phyloP scores from a whole-genome alignment of 2,797 vertebrate species.

The Spinus pinus region DNA sequence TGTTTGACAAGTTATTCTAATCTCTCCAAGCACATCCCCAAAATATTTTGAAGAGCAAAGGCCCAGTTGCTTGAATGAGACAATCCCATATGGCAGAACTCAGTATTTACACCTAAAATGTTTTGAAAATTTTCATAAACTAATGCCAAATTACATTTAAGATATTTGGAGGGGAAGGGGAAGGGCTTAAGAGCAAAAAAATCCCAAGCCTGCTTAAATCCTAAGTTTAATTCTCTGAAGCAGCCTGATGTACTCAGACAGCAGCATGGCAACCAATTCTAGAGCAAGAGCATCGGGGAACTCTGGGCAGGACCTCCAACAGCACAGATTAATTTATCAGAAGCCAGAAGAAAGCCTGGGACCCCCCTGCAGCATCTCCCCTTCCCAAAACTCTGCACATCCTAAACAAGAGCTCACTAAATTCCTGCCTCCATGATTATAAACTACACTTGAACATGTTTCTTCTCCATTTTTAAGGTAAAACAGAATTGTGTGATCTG shows the following conservation, averaged over 20 bases:
- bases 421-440: neutral
- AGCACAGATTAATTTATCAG: neutral
- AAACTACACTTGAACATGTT: neutral
- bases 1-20: constrained; percentile 53
- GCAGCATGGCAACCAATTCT: neutral
- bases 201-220: neutral
- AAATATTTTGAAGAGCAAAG: neutral
- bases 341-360: neutral
- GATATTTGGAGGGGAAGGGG: neutral
- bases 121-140: neutral
- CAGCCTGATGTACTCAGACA: neutral
- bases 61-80: neutral
- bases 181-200: neutral
- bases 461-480: neutral
- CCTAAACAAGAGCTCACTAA: neutral
- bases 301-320: neutral
- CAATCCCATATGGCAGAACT: neutral
- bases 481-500: neutral
- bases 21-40: constrained; percentile 27
- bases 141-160: neutral
- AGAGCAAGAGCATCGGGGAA: neutral
- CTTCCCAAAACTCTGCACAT: neutral
- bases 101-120: neutral
- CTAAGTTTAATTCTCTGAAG: neutral
- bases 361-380: neutral